Evolutionary conservation across 2,888 invertebrate species (phyloP), one percentile per base, ranked within the genome.

Genomic region (Tetropium fuscum): DNA sequence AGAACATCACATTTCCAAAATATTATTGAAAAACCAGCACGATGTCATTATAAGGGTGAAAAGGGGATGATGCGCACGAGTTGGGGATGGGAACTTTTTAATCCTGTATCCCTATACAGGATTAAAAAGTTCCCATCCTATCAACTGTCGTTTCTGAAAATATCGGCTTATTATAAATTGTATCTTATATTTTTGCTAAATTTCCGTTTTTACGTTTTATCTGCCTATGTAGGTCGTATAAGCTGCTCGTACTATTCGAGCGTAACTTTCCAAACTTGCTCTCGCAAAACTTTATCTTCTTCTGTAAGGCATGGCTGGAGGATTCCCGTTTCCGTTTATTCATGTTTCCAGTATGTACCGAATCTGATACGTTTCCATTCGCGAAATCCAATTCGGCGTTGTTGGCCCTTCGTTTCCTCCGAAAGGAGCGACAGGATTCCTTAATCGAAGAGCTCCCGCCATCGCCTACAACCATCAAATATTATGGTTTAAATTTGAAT

Each of bases 151-250:
- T n/a, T n/a, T n/a, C n/a, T n/a, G n/a, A n/a, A n/a, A n/a, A n/a
- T n/a, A n/a, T n/a, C n/a, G n/a, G n/a, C n/a, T n/a, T n/a, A n/a
- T n/a, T n/a, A n/a, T n/a, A n/a, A n/a, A n/a, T n/a, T n/a, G n/a
- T n/a, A n/a, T n/a, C n/a, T n/a, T n/a, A n/a, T n/a, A n/a, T n/a
- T n/a, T n/a, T n/a, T n/a, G n/a, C n/a, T n/a, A n/a, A n/a, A n/a
- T n/a, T n/a, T n/a, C n/a, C n/a, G 2, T 25, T 15, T 57, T 58
- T 62, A 69, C 64, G 27, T 40, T 64, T 64, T 30, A 68, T 60
- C 54, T 64, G 57, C 22, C 60, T 65, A 10, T 62, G 57, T 6
- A 67, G 56, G 36, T 68, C 62, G 8, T 65, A 64, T 13, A 70
- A 18, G 36, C 67, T 70, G 15, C 32, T 51, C 5, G 51, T 19